phyloP scores from a whole-genome alignment of 2,888 invertebrate species.

The Drosophila mulleri region DNA sequence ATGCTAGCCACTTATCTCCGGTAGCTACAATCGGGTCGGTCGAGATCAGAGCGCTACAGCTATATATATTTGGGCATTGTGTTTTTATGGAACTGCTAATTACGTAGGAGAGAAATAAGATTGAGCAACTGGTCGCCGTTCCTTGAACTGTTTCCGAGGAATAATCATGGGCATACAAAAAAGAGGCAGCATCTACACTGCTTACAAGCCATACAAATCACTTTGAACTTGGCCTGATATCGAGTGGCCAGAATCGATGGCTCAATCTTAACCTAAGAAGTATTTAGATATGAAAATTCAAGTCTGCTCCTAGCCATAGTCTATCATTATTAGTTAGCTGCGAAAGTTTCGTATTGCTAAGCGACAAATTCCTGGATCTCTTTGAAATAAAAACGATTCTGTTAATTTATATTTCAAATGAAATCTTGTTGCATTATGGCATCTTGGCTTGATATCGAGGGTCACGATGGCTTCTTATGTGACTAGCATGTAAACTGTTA shows the following conservation, averaged over 20 bases:
- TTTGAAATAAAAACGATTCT: too few species aligned
- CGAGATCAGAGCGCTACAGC: constrained; percentile 47
- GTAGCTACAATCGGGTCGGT: constrained; percentile 47
- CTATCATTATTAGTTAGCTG: too few species aligned
- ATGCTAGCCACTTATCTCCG: constrained; percentile 41
- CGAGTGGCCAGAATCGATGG: not conserved
- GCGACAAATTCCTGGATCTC: too few species aligned
- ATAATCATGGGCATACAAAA: constrained; percentile 16
- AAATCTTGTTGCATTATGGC: too few species aligned
- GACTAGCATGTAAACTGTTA: not conserved
- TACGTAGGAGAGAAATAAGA: constrained; percentile 30
- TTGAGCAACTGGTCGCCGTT: constrained; percentile 5
- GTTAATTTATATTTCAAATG: too few species aligned
- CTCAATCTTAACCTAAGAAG: not conserved
- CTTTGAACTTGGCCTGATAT: constrained; percentile 1
- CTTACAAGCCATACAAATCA: not conserved
- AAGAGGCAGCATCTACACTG: not conserved
- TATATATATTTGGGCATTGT: constrained; percentile 42
- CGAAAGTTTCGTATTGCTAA: too few species aligned
- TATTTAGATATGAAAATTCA: not conserved
- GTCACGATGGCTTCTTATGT: not conserved
- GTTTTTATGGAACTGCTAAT: constrained; percentile 72
- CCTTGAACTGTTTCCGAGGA: constrained; percentile 34
- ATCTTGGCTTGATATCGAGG: not conserved
- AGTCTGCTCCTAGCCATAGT: too few species aligned